Base-by-base conservation (phyloP, 2,888 invertebrate genomes). In the Harpagoxenus sublaevis region DNA sequence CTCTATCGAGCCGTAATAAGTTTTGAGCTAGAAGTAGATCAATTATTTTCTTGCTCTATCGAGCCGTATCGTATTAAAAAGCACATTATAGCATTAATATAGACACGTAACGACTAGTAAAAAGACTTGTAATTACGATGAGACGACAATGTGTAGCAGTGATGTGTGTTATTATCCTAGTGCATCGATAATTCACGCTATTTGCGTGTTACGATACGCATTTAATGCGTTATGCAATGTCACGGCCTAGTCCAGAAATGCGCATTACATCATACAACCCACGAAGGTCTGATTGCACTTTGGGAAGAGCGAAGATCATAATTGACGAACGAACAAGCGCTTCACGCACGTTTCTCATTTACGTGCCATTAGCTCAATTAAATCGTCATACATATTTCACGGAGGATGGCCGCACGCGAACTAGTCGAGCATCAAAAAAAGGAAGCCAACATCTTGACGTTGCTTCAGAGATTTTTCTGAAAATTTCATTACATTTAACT, bases 151-250 rank as follows among this genome's bases (percentile, higher is more conserved):
- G 28, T 73, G 35, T 48, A 73, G 18, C 48, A 48, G 35, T 55
- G 0, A 57, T 35, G 53, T 31, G 35, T 42, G 48, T 60, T 60
- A 78, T 53, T 78, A 78, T 55, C 28, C 18, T 23, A 18, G 45
- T 60, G 15, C 55, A 71, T 73, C 55, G 57, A 45, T 60, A 35
- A 57, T 35, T 48, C 23, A 35, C 57, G 57, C 57, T 79, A 71
- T 23, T 60, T 45, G 57, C 31, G 35, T 79, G 23, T 48, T 57
- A 23, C 60, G 48, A 71, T 68, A 78, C 53, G 77, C 78, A 55
- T 60, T 70, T 71, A 35, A 79, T 79, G 12, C 71, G 35, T 81
- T 81, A 81, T 81, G 79, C 79, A 79, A 79, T 79, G 60, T 81
- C 75, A 81, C 74, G 79, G 48, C 12, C 57, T 79, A 57, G 57